phyloP scores from a whole-genome alignment of 2,888 invertebrate species.

The Pheosia tremula region DNA sequence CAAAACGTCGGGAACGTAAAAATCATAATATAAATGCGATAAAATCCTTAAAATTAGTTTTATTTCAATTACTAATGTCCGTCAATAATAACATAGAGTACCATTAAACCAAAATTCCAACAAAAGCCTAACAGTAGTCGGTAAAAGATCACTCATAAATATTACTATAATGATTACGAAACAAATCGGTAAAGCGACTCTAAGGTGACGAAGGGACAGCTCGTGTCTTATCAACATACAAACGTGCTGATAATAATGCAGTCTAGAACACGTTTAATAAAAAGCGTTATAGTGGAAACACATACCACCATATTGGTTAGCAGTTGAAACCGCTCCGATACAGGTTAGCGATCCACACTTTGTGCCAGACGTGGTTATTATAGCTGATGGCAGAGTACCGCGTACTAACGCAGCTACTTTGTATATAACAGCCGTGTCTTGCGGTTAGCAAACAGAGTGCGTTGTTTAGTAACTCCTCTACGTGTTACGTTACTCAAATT shows the following conservation, averaged over 20 bases:
- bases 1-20: too few relatives aligned
- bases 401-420: slow-evolving; percentile 5
- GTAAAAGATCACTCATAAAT: too few relatives aligned
- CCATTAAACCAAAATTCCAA: too few relatives aligned
- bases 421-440: slow-evolving; percentile 3
- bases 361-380: slow-evolving; percentile 23
- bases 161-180: too few relatives aligned
- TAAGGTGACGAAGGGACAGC: neutral
- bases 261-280: neutral
- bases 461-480: neutral
- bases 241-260: neutral
- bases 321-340: slow-evolving; percentile 10
- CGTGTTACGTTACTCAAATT: neutral
- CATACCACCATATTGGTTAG: slow-evolving; percentile 10
- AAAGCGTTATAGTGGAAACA: neutral
- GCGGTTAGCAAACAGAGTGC: slow-evolving; percentile 11
- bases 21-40: too few relatives aligned
- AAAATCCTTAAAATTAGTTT: too few relatives aligned
- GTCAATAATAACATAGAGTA: too few relatives aligned
- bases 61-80: too few relatives aligned
- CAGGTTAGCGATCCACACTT: slow-evolving; percentile 6
- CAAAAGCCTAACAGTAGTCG: too few relatives aligned
- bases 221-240: too few relatives aligned
- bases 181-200: neutral
- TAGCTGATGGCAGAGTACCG: slow-evolving; percentile 6